Base-by-base conservation (phyloP, 1,140 invertebrate genomes). In the Phortica variegata region DNA sequence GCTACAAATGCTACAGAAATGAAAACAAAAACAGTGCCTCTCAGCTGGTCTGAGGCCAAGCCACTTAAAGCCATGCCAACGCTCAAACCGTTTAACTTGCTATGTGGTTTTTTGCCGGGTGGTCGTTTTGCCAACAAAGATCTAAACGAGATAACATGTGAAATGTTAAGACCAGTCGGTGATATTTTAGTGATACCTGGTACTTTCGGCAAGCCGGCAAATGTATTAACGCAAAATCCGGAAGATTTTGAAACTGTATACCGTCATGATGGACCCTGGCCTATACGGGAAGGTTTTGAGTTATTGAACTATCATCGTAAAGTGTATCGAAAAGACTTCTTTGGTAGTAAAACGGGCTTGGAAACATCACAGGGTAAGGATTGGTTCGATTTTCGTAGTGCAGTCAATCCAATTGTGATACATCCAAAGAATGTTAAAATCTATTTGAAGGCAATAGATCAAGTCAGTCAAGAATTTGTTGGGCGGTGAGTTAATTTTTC, bases 381-480 rank as follows among this genome's bases (percentile, higher is more conserved):
- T 1, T 75, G 72, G 72, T 56, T 49, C 0, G 56, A 72, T 2
- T 66, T 74, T 19, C 65, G 72, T 4, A 50, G 53, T 17, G 46
- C 43, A 5, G 79, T 80, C 0, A 81, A 81, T 43, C 78, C 77
- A 4, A 72, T 80, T 3, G 52, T 81, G 47, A 56, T 80, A 55
- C 75, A 80, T 20, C 78, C 79, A 0, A 81, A 79, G 48, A 80
- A 70, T 20, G 75, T 80, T 2, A 72, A 75, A 49, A 23, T 79
- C 1, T 80, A 81, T 42, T 59, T 60, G 8, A 57, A 58, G 23
- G 69, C 65, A 29, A 58, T 81, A 41, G 76, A 77, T 3, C 61
- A 77, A 42, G 77, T 81, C 1, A 77, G 78, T 17, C 20, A 43
- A n/a, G 61, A 74, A 44, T 75, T 75, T 52, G 52, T 73, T 3